Evolutionary conservation across 92 coral and sea anemone genomes (phyloP), one percentile per base, ranked within the genome.

Genomic region (Paragorgia papillata): DNA sequence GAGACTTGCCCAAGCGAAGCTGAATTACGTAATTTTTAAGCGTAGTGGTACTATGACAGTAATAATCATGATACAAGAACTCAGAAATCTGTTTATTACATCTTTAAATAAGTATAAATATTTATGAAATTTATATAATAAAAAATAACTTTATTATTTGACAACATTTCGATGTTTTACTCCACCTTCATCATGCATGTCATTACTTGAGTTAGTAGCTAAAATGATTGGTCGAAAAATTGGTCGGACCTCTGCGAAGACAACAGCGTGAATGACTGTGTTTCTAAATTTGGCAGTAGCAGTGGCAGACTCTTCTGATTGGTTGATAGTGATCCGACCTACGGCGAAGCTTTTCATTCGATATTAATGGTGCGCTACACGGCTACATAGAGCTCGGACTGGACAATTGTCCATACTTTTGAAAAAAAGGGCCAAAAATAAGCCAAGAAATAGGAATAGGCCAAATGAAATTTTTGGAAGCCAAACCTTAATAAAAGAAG

Each of bases 401-500:
- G 61, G 22, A 19, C 26, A 2, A 55, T 55, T 19, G 61, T 0
- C 61, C 29, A 55, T 55, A 21, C 61, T 55, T 55, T 2, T 12
- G 17, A 63, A 63, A 63, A 35, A 63, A 33, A n/a, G n/a, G n/a
- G 20, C 25, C 46, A 29, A 63, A 63, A 63, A 18, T 19, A 63
- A 63, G 69, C 19, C 43, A 31, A 32, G 26, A 60, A 25, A 60
- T 60, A 60, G 66, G n/a, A 25, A 4, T 18, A 63, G 24, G 69
- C 69, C 69, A 63, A 31, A 63, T 27, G 9, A 31, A 32, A 63
- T 63, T 1, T 63, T 63, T 63, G 3, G 21, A 31, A 63, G 69
- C 69, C 69, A 63, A 63, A 63, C 69, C 27, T 31, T 31, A 1
- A 12, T 21, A 31, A 63, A 63, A 63, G 48, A 63, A 63, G 69